Percentiles rank a stretch among this genome's conserved stretches.
These are phyloP conservation scores for Bufo gargarizans DNA, from an alignment of 2,113 vertebrate genomes.

Conservation along the genomic window DNA sequence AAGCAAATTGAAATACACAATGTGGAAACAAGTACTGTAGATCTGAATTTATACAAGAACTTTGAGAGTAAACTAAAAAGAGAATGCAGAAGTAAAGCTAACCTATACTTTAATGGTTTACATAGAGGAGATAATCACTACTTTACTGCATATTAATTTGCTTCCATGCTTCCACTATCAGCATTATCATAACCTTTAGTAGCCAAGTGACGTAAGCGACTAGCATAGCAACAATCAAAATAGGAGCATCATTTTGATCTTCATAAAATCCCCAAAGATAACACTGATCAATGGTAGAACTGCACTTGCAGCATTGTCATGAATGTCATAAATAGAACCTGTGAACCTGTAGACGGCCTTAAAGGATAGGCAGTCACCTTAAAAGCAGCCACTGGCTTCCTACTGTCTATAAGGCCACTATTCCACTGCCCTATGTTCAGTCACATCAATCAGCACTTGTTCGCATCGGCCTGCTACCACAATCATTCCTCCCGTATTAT, in stretches of 20 bases:
- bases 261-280: not conserved
- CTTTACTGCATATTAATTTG: not conserved
- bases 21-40: not conserved
- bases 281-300: not conserved
- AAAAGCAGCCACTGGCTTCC: not conserved
- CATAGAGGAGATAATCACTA: not conserved
- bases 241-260: not conserved
- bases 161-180: not conserved
- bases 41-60: not conserved
- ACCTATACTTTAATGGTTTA: not conserved
- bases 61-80: not conserved
- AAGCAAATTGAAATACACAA: not conserved
- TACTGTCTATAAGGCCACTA: not conserved
- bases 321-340: not conserved
- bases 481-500: no score
- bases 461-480: no score
- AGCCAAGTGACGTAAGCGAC: not conserved
- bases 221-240: not conserved
- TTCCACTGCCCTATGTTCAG: no score
- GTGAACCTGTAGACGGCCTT: not conserved
- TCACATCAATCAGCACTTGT: no score
- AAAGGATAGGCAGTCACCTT: not conserved
- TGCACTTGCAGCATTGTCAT: not conserved
- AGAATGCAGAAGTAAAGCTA: not conserved
- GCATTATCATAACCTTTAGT: not conserved